A percentile compares a stretch with the other conserved stretches of the same genome.
Conservation (phyloP, 2,797 vertebrate genomes). For the Anguilla anguilla region DNA sequence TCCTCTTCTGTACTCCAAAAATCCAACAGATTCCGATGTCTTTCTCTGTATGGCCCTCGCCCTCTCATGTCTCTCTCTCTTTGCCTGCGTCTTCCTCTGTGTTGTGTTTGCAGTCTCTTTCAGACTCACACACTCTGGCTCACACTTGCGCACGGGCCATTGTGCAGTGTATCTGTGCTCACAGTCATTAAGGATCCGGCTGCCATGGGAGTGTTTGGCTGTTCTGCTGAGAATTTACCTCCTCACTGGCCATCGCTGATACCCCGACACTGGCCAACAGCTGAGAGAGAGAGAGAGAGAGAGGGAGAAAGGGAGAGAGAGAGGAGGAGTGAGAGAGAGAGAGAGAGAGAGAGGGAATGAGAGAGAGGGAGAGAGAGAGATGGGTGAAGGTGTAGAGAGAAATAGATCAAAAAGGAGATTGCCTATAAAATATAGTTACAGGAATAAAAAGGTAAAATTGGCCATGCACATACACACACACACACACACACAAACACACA, state of each 20-base stretch:
- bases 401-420: not conserved
- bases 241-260: slow-evolving; percentile 15
- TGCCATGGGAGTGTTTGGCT: slow-evolving; percentile 28
- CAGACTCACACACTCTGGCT: not conserved
- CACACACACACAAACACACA: not conserved
- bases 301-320: slow-evolving; percentile 25
- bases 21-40: not conserved
- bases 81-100: not conserved
- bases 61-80: not conserved
- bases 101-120: not conserved
- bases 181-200: slow-evolving; percentile 22
- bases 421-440: not conserved
- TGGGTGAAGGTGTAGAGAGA: not conserved
- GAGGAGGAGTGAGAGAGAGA: slow-evolving; percentile 30
- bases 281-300: slow-evolving; percentile 38
- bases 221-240: slow-evolving; percentile 42
- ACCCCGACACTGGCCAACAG: slow-evolving; percentile 30
- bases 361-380: too few relatives aligned
- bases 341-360: not conserved
- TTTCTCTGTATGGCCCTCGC: not conserved
- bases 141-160: not conserved
- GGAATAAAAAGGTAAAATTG: not conserved
- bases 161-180: not conserved
- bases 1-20: not conserved
- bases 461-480: not conserved